Conservation (phyloP, 2,888 invertebrate genomes). For the Melanostoma mellinum region DNA sequence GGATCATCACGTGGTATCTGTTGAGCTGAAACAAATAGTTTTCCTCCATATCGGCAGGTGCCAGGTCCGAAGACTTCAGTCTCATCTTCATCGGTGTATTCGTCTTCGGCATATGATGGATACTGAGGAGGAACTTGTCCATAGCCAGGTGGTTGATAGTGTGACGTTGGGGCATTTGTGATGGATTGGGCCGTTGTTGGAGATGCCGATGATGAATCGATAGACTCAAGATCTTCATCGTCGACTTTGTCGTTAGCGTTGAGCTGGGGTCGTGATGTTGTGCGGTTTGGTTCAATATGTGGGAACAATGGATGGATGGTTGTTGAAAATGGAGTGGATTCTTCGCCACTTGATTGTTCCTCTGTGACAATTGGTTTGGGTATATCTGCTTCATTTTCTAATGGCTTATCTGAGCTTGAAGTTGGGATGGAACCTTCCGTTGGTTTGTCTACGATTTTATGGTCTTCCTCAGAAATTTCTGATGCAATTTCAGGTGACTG, state of each 20-base stretch:
- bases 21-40: constrained; percentile 96
- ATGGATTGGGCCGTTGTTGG: constrained; percentile 61
- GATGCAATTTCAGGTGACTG: constrained; percentile 48
- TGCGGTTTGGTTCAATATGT: constrained; percentile 58
- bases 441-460: constrained; percentile 37
- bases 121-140: constrained; percentile 78
- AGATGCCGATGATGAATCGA: constrained; percentile 12
- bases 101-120: constrained; percentile 83
- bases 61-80: constrained; percentile 91
- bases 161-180: constrained; percentile 75
- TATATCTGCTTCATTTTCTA: constrained; percentile 48
- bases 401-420: constrained; percentile 26
- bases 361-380: constrained; percentile 59
- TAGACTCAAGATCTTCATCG: constrained; percentile 19
- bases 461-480: constrained; percentile 43
- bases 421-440: constrained; percentile 52
- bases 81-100: constrained; percentile 87
- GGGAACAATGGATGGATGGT: constrained; percentile 77
- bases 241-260: constrained; percentile 54
- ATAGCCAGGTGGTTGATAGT: constrained; percentile 77
- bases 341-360: constrained; percentile 58
- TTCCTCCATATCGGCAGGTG: constrained; percentile 95
- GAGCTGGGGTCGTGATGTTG: constrained; percentile 65
- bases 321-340: constrained; percentile 73
- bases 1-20: constrained; percentile 97